Evolutionary conservation across 2,888 invertebrate genomes (phyloP), one percentile per base, ranked within the genome.

Genomic region (Biston stratarius): DNA sequence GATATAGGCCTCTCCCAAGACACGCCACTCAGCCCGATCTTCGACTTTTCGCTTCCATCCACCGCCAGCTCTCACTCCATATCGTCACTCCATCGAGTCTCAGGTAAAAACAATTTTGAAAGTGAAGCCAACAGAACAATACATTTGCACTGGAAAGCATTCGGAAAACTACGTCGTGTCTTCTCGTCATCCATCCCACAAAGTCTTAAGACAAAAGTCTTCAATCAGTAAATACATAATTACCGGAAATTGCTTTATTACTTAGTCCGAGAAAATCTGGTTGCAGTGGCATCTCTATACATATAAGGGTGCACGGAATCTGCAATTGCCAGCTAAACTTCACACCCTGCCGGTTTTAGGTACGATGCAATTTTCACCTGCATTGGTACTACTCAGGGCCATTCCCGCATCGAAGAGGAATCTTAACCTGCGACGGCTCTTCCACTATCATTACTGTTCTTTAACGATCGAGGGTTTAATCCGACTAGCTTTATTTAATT

Each of bases 271-370:
- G 44, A 38, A 66, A 58, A 55, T 34, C 9, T 7, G 34, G 42
- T 8, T 61, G 9, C 14, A 33, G 15, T 60, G 67, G 51, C 44
- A 53, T 45, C 44, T 55, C 45, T 24, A 59, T 36, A 49, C 62
- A 60, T 63, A 63, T 67, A 67, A 67, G 63, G 63, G 49, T 60
- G 73, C 60, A 60, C 67, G 64, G 70, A 72, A 73, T 71, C 73
- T 71, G 64, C 74, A 76, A 76, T 75, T 74, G 75, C 73, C 66
- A 62, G 69, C 71, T 61, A 74, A 71, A 74, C 71, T 75, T 72
- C 72, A 71, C 74, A 73, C 75, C 67, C 72, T 69, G 53, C 69
- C 62, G 73, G 65, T 68, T 71, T 61, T 68, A 70, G 62, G 70
- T 70, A 68, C 68, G 68, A 70, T 68, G 72, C 69, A 68, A 73